Percentiles rank a stretch among this genome's conserved stretches.
Evolutionary conservation across 2,797 vertebrate species (phyloP).

Genomic region (Monodelphis domestica): DNA sequence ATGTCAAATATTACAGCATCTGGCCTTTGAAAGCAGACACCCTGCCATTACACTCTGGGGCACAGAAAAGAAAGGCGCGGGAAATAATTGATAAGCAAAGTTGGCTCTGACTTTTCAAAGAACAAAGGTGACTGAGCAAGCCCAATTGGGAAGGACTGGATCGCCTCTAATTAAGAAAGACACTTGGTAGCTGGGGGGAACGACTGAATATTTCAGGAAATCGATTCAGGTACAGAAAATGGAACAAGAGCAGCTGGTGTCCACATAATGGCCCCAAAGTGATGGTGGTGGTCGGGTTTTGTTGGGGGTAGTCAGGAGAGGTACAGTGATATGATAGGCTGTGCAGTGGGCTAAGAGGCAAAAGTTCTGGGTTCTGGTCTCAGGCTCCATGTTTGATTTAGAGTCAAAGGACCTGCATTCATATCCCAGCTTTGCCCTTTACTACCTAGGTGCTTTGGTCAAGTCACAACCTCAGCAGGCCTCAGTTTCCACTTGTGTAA

Average conservation of each 20-base stretch:
- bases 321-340: not conserved
- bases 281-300: not conserved
- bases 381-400: not conserved
- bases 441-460: not conserved
- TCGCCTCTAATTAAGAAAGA: constrained; percentile 36
- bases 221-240: constrained; percentile 1
- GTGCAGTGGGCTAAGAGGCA: not conserved
- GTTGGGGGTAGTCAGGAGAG: not conserved
- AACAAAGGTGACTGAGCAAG: constrained; percentile 2
- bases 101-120: not conserved
- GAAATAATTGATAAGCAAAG: constrained; percentile 41
- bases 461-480: not conserved
- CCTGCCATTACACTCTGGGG: constrained; percentile 41
- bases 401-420: not conserved
- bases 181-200: constrained; percentile 20
- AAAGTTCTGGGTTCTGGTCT: not conserved
- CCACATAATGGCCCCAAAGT: not conserved
- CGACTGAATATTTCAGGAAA: constrained; percentile 22
- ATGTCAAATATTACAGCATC: constrained; percentile 34
- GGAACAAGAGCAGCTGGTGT: not conserved
- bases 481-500: not conserved
- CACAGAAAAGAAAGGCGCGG: constrained; percentile 38
- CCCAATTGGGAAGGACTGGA: not conserved
- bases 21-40: constrained; percentile 47
- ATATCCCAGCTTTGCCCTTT: not conserved